Evolutionary conservation across 1,140 invertebrate species (phyloP).

Genomic region (Apis florea): DNA sequence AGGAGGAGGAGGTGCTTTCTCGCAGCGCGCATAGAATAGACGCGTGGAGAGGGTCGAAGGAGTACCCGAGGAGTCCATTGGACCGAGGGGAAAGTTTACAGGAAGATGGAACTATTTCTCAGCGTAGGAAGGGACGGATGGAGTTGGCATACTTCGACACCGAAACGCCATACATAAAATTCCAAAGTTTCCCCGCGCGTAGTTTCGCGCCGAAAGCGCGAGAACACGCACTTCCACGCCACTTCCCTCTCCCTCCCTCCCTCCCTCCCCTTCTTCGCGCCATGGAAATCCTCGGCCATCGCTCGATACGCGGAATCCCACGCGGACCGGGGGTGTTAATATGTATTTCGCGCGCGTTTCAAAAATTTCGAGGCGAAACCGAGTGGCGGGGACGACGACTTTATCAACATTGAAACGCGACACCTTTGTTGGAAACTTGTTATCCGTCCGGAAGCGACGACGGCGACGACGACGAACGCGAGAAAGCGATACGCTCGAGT

Average conservation of each 20-base stretch:
- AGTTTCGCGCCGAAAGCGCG: conserved; percentile 50
- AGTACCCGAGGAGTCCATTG: conserved; percentile 30
- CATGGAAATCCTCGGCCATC: background rate
- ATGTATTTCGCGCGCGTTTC: conserved; percentile 58
- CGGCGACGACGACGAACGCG: conserved; percentile 14
- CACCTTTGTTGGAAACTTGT: conserved; percentile 67
- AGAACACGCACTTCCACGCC: conserved; percentile 49
- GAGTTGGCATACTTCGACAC: conserved; percentile 71
- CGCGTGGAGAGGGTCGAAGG: conserved; percentile 8
- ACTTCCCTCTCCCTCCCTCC: conserved; percentile 44
- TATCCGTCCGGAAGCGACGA: conserved; percentile 46
- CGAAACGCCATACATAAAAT: conserved; percentile 75
- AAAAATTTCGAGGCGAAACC: conserved; percentile 61
- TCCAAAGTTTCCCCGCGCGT: conserved; percentile 69
- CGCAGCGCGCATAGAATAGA: conserved; percentile 26
- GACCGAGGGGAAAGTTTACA: conserved; percentile 66
- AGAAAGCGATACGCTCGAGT: conserved; percentile 41
- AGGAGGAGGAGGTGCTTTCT: conserved; percentile 10
- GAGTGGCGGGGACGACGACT: conserved; percentile 51
- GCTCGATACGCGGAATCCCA: no score
- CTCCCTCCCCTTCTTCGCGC: background rate
- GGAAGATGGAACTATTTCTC: conserved; percentile 74
- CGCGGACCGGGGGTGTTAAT: no score
- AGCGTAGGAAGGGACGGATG: conserved; percentile 42
- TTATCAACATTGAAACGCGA: conserved; percentile 72